Conservation (phyloP, 2,113 vertebrate genomes). For the Todiramphus saurophagus region DNA sequence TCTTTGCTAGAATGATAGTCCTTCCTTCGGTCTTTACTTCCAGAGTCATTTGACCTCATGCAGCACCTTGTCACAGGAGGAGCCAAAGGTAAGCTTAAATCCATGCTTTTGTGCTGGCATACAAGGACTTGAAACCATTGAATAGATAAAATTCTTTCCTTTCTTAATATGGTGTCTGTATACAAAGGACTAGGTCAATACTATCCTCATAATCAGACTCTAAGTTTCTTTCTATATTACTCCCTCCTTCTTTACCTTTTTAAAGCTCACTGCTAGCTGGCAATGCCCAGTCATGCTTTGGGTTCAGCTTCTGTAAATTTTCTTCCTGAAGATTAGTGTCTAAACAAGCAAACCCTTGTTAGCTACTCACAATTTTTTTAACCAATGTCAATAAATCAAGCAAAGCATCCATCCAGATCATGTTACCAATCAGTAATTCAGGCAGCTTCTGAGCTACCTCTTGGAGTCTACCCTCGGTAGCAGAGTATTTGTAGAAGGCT, state of each 20-base stretch:
- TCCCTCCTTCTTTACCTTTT: neutral
- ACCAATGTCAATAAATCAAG: neutral
- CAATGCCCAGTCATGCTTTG: neutral
- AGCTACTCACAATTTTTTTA: neutral
- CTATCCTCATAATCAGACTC: neutral
- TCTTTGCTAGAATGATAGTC: neutral
- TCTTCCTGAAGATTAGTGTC: neutral
- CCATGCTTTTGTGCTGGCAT: neutral
- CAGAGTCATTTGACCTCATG: neutral
- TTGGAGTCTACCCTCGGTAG: neutral
- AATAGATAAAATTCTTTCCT: neutral
- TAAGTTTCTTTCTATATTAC: neutral
- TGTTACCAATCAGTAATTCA: neutral
- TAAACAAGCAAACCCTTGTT: neutral
- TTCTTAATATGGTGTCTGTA: neutral
- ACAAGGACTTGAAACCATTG: neutral
- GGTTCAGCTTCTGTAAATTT: neutral
- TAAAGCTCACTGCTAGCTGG: neutral
- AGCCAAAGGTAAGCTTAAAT: neutral
- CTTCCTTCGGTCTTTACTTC: neutral
- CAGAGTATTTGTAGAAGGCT: neutral
- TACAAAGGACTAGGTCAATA: neutral
- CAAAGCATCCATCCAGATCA: neutral
- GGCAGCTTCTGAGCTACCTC: neutral
- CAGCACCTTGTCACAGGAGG: neutral